A percentile compares a stretch with the other conserved stretches of the same genome.
Evolutionary conservation across 2,113 vertebrate genomes (phyloP).

Genomic region (Rattus norvegicus): GRCr8 NC_086039.1:139728501-139729000

Average conservation of each 20-base stretch:
- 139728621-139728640: neutral
- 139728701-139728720: neutral
- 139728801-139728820: too few relatives aligned
- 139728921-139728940: too few relatives aligned
- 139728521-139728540: neutral
- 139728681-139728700: neutral
- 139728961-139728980: too few relatives aligned
- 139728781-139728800: neutral
- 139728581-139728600: neutral
- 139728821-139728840: too few relatives aligned
- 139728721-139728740: neutral
- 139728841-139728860: too few relatives aligned
- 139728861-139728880: too few relatives aligned
- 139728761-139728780: neutral
- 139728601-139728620: neutral
- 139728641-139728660: neutral
- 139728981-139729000: too few relatives aligned
- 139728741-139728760: neutral
- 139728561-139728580: neutral
- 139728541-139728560: neutral
- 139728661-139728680: neutral
- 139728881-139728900: too few relatives aligned
- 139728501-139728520: constrained; percentile 1
- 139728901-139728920: too few relatives aligned
- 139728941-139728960: too few relatives aligned